A percentile compares a stretch with the other conserved stretches of the same genome.
These are phyloP conservation scores for Hycleus cichorii DNA, from an alignment of 1,140 invertebrate species.

Conservation along the genomic window DNA sequence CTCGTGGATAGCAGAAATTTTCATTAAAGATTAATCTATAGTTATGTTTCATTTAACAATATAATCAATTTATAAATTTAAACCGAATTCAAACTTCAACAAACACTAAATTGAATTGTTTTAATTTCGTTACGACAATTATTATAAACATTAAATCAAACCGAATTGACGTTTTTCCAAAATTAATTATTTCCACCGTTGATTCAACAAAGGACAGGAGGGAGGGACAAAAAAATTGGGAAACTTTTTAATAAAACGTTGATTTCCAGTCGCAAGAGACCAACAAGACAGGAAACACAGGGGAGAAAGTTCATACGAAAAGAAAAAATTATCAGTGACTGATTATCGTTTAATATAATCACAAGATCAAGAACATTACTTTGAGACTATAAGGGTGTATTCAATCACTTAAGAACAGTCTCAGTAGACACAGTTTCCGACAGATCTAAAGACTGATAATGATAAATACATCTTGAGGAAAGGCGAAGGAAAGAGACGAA, in stretches of 20 bases:
- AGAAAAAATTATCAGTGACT: slow-evolving; percentile 1
- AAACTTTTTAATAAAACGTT: too few relatives aligned
- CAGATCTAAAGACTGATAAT: slow-evolving; percentile 20
- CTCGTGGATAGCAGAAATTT: slow-evolving; percentile 13
- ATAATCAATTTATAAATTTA: slow-evolving; percentile 3
- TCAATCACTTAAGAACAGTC: slow-evolving; percentile 20
- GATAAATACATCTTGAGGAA: slow-evolving; percentile 14
- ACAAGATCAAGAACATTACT: slow-evolving; percentile 4
- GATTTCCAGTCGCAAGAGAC: too few relatives aligned
- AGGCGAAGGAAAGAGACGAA: too few relatives aligned
- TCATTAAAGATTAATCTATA: slow-evolving; percentile 13
- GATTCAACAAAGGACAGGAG: too few relatives aligned
- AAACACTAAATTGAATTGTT: background rate
- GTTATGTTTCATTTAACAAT: slow-evolving; percentile 1
- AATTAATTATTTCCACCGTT: too few relatives aligned
- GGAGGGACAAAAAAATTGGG: too few relatives aligned
- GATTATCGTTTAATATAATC: slow-evolving; percentile 14
- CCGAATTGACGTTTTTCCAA: too few relatives aligned
- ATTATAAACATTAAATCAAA: too few relatives aligned
- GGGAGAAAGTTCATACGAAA: background rate
- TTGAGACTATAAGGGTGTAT: slow-evolving; percentile 16
- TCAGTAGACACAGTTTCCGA: slow-evolving; percentile 3
- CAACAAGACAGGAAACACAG: too few relatives aligned
- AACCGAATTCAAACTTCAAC: background rate
- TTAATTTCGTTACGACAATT: background rate